phyloP scores from a whole-genome alignment of 2,888 invertebrate species.

The Ornithoptera alexandrae region DNA sequence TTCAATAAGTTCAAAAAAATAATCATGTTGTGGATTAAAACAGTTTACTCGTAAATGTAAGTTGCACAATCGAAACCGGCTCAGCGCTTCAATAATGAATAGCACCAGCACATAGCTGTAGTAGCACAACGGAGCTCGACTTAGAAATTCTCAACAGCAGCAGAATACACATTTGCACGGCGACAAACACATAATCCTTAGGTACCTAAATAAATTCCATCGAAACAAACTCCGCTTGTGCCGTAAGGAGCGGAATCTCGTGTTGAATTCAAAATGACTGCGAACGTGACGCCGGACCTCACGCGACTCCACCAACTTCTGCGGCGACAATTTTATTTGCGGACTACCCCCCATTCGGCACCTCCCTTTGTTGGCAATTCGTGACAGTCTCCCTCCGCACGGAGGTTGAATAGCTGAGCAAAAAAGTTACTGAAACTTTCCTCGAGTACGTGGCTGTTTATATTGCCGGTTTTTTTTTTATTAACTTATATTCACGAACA shows the following conservation, averaged over 20 bases:
- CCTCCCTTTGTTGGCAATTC: slow-evolving; percentile 50
- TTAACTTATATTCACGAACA: slow-evolving; percentile 4
- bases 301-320: slow-evolving; percentile 51
- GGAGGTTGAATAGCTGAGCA: slow-evolving; percentile 42
- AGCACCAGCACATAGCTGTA: slow-evolving; percentile 15
- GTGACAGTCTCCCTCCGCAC: slow-evolving; percentile 40
- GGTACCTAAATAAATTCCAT: slow-evolving; percentile 46
- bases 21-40: neutral
- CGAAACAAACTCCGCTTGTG: slow-evolving; percentile 57
- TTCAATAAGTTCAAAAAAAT: neutral
- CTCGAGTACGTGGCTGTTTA: slow-evolving; percentile 33
- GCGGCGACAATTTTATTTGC: slow-evolving; percentile 62
- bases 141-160: slow-evolving; percentile 14
- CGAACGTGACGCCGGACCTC: slow-evolving; percentile 35
- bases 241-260: slow-evolving; percentile 45
- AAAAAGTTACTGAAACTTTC: slow-evolving; percentile 42
- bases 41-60: neutral
- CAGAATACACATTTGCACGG: slow-evolving; percentile 28
- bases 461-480: slow-evolving; percentile 33
- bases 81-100: slow-evolving; percentile 20
- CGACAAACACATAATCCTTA: slow-evolving; percentile 28
- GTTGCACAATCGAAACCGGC: slow-evolving; percentile 9
- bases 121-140: slow-evolving; percentile 17
- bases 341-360: slow-evolving; percentile 52
- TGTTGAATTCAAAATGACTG: slow-evolving; percentile 65